Conservation (phyloP, 1,140 invertebrate genomes). For the Periplaneta americana region DNA sequence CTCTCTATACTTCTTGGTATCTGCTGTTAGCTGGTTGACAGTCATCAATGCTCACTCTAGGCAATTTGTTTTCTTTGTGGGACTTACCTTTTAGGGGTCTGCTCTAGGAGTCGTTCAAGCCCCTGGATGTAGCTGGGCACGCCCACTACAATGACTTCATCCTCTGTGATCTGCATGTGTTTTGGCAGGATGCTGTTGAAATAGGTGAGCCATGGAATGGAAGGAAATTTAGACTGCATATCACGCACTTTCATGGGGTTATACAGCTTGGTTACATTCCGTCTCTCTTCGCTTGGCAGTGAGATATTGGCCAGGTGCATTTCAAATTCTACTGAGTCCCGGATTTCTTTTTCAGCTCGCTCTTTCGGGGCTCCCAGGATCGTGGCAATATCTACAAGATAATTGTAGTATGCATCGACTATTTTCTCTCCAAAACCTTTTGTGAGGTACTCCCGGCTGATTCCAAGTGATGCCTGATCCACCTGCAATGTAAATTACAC, state of each 20-base stretch:
- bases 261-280: constrained; percentile 86
- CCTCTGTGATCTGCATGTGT: constrained; percentile 48
- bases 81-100: constrained; percentile 48
- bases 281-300: constrained; percentile 80
- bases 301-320: constrained; percentile 90
- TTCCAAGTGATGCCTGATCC: constrained; percentile 85
- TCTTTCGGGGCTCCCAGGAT: constrained; percentile 75
- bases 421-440: constrained; percentile 76
- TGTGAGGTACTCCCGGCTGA: constrained; percentile 83
- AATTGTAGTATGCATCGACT: constrained; percentile 72
- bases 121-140: constrained; percentile 70
- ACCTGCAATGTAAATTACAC: no score
- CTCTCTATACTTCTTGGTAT: no score
- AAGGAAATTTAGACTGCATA: constrained; percentile 65
- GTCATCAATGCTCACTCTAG: background rate
- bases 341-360: constrained; percentile 66
- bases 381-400: constrained; percentile 83
- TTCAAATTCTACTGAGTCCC: constrained; percentile 85
- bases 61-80: background rate
- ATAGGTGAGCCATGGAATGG: constrained; percentile 75
- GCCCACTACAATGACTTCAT: constrained; percentile 75
- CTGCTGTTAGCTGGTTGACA: background rate
- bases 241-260: constrained; percentile 81
- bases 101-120: constrained; percentile 51
- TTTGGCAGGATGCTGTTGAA: constrained; percentile 68